Evolutionary conservation across 35 echinoderm and acorn worm genomes (phyloP), one percentile per base, ranked within the genome.

Genomic region (Heliocidaris erythrogramma): DNA sequence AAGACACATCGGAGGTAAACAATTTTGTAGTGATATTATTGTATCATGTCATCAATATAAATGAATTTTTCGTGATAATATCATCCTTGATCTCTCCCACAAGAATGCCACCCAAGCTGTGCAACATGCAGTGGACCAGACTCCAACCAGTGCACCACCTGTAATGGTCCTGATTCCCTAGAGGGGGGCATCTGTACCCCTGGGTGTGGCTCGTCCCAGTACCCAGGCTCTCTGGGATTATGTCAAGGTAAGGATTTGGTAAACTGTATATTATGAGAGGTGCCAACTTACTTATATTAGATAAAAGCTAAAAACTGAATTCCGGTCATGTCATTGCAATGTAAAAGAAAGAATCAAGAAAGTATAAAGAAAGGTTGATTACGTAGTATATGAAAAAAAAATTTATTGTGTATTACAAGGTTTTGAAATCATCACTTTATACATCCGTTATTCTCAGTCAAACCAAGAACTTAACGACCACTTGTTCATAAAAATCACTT

Each of bases 101-200:
- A 31, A 99, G 98, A 99, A 86, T 99, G 98, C 61, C 98, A 99
- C 86, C 95, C 96, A 12, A 99, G 98, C 59, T 99, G 98, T 95
- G 92, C 86, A 9, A 93, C 87, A 0, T 99, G 98, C 90, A 92
- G 92, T 71, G 98, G 98, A 47, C 95, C 95, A 1, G 60, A 92
- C 8, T 48, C 92, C 17, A 90, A 95, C 11, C 94, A 99, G 48
- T 99, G 98, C 50, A 53, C 93, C 9, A 92, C 95, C 52, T 99
- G 98, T 85, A 53, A 89, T 84, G 84, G 94, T 42, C 60, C 95
- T 17, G 94, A 95, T 71, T 85, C 17, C 69, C 95, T 96, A 13
- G 94, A 95, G 90, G 60, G 78, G 35, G 98, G 98, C 13, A 95
- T 61, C 18, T 99, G 98, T 53, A 49, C 84, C 29, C 60, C 94